Conservation (phyloP, 2,888 invertebrate genomes). For the Oconnorella tubifera region DNA sequence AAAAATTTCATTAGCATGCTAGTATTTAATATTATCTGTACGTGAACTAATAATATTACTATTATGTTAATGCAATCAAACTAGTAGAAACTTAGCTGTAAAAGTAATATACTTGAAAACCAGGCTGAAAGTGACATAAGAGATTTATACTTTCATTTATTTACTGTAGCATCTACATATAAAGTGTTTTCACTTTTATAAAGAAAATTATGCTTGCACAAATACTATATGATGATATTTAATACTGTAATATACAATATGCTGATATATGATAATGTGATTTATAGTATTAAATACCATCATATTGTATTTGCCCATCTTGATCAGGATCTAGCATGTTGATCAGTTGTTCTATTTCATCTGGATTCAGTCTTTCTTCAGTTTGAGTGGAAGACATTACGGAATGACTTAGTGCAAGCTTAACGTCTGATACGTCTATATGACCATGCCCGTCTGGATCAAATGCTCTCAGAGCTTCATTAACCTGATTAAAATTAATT, state of each 20-base stretch:
- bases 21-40: no score
- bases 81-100: no score
- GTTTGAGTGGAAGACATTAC: background rate
- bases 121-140: no score
- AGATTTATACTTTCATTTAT: no score
- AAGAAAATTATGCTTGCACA: no score
- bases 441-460: slow-evolving; percentile 15
- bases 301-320: slow-evolving; percentile 9
- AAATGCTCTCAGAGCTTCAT: slow-evolving; percentile 12
- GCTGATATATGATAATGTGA: no score
- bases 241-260: no score
- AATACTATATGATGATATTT: slow-evolving; percentile 5
- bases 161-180: no score
- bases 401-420: slow-evolving; percentile 6
- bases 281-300: slow-evolving; percentile 1
- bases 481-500: background rate
- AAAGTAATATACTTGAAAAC: no score
- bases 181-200: no score
- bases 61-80: no score
- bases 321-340: slow-evolving; percentile 8
- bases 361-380: background rate
- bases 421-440: slow-evolving; percentile 6
- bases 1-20: background rate
- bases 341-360: slow-evolving; percentile 15
- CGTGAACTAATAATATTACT: no score